Base-by-base conservation (phyloP, 2,797 vertebrate species). In the Borostomias antarcticus region DNA sequence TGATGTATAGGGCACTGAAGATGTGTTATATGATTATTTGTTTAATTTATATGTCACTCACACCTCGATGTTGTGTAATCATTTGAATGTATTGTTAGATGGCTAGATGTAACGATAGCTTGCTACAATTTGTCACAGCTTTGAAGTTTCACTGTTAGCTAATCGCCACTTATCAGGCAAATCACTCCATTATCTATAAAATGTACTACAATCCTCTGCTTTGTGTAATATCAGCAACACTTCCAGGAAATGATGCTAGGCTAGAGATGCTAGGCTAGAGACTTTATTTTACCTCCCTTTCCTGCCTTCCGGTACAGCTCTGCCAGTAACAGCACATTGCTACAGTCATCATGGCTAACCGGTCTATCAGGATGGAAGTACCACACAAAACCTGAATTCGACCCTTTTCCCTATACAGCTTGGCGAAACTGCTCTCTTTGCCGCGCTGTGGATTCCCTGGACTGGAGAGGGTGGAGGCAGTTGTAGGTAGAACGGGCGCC, bases 401-500 rank as follows among this genome's bases (percentile, higher is more conserved):
- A 21, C 54, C 33, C 54, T 32, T 50, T 48, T 62, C 60, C 43
- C 21, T 32, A 11, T 54, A 32, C 29, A 69, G 43, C 29, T 37
- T 17, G 11, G 35, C 28, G 23, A 59, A 59, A 45, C 25, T 1
- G 35, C 17, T 59, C 13, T 32, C 10, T 23, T 50, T 33, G 60
- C 56, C 40, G 43, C 40, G 51, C 59, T 51, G 62, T 74, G 73
- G 73, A 75, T 70, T 56, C 68, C 59, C 59, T 37, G 68, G 11
- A 40, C 28, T 48, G 29, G 32, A 21, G 10, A 28, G 60, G 59
- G 64, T 37, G 64, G 61, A 63, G 73, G 68, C 63, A 61, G 54
- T 56, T 17, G 54, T 43, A 51, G 47, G 56, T 26, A 60, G 57
- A 61, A 30, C 23, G 40, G 25, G 62, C 3, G 62, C 54, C 48